Percentiles rank a stretch among this genome's conserved stretches.
These are phyloP conservation scores for Rynchops niger DNA, from an alignment of 2,113 vertebrate genomes.

Conservation along the genomic window DNA sequence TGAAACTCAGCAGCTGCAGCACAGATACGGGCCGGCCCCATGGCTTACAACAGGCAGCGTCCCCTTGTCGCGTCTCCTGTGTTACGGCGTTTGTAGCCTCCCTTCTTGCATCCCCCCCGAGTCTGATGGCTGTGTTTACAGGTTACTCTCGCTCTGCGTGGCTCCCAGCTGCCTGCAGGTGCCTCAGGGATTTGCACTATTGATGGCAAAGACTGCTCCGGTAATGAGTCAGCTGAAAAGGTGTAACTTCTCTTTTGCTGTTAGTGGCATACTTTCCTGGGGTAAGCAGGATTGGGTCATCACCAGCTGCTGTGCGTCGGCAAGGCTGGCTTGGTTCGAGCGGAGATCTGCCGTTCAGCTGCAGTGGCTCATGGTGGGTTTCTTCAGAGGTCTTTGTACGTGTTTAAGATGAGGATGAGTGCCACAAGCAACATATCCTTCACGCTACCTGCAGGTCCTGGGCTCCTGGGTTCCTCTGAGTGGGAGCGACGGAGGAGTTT, in stretches of 20 bases:
- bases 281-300: not conserved
- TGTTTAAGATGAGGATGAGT: not conserved
- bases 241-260: not conserved
- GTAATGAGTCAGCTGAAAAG: constrained; percentile 31
- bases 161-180: constrained; percentile 40
- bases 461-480: not conserved
- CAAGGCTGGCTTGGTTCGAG: not conserved
- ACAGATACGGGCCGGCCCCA: rapidly evolving
- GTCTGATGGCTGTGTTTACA: not conserved
- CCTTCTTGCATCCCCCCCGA: not conserved
- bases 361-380: not conserved
- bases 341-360: not conserved
- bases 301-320: not conserved
- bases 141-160: not conserved
- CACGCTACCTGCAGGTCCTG: not conserved
- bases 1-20: not conserved
- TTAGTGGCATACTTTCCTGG: not conserved
- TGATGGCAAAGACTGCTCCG: not conserved
- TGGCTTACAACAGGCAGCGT: not conserved
- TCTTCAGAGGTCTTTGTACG: not conserved
- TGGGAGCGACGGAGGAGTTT: not conserved
- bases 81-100: not conserved
- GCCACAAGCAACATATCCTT: not conserved
- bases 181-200: not conserved
- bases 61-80: not conserved